These are phyloP conservation scores for Lampropteryx suffumata DNA, from an alignment of 2,888 invertebrate species.

Conservation along the genomic window DNA sequence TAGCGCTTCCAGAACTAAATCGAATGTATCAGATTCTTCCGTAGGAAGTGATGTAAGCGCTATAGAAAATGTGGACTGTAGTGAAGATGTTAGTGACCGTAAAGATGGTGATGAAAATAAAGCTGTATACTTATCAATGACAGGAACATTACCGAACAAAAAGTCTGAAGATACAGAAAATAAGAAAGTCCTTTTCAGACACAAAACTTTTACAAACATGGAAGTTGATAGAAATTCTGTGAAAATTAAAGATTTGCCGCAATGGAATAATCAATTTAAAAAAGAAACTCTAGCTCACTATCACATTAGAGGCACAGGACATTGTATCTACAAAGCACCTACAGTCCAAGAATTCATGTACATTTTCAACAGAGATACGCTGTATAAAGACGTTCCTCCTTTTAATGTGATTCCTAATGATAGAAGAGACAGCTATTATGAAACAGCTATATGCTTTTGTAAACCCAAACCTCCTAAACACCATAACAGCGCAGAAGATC, in stretches of 20 bases:
- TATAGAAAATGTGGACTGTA: slow-evolving; percentile 75
- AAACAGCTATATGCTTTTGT: slow-evolving; percentile 79
- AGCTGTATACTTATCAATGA: slow-evolving; percentile 65
- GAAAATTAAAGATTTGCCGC: slow-evolving; percentile 57
- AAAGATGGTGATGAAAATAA: slow-evolving; percentile 42
- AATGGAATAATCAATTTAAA: slow-evolving; percentile 61
- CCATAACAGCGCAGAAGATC: slow-evolving; percentile 74
- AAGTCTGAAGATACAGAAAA: slow-evolving; percentile 51
- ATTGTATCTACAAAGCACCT: slow-evolving; percentile 74
- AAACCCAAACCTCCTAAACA: slow-evolving; percentile 65
- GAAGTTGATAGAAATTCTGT: slow-evolving; percentile 69
- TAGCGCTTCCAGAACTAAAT: slow-evolving; percentile 56
- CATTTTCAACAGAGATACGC: slow-evolving; percentile 73
- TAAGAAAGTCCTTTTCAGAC: slow-evolving; percentile 72
- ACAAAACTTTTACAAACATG: slow-evolving; percentile 77
- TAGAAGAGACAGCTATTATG: slow-evolving; percentile 68
- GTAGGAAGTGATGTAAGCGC: slow-evolving; percentile 71
- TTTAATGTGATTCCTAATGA: slow-evolving; percentile 59
- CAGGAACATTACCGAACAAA: slow-evolving; percentile 70
- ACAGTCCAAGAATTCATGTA: slow-evolving; percentile 72
- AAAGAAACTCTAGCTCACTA: slow-evolving; percentile 72
- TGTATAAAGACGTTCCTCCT: slow-evolving; percentile 59
- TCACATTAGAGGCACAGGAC: slow-evolving; percentile 76
- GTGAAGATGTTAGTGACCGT: slow-evolving; percentile 42
- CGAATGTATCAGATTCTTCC: slow-evolving; percentile 65